phyloP scores from a whole-genome alignment of 2,113 vertebrate species.

The Phasianus colchicus region DNA sequence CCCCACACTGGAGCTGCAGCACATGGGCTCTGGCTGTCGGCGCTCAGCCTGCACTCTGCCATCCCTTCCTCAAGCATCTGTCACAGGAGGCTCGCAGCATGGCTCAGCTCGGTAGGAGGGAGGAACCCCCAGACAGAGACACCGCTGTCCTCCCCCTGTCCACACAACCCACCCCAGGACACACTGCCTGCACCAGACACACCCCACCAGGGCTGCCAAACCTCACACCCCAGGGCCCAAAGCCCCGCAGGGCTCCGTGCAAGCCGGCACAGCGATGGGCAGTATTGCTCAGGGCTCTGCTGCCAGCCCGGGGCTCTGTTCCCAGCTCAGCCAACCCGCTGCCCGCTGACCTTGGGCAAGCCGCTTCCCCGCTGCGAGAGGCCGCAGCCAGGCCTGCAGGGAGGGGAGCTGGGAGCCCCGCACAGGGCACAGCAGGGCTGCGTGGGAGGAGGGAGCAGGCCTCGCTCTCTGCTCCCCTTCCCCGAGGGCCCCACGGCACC shows the following conservation, averaged over 20 bases:
- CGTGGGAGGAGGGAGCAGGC: neutral
- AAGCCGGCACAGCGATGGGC: neutral
- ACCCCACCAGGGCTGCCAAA: neutral
- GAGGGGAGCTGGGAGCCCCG: neutral
- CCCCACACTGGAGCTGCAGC: neutral
- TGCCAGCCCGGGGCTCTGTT: neutral
- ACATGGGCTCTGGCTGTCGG: accelerated
- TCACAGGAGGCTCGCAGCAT: slow-evolving; percentile 36
- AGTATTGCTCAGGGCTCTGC: neutral
- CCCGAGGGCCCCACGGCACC: neutral
- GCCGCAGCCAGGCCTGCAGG: too few relatives aligned
- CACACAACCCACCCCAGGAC: neutral
- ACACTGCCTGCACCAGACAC: neutral
- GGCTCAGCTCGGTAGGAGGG: slow-evolving; percentile 23
- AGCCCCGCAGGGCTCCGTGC: neutral
- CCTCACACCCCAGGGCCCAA: neutral
- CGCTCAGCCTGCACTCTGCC: accelerated
- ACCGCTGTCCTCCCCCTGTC: neutral
- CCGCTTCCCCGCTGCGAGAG: neutral
- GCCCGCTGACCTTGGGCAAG: neutral
- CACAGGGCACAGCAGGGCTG: neutral
- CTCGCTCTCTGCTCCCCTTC: neutral
- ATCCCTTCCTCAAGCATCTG: slow-evolving; percentile 48
- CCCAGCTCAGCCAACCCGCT: neutral
- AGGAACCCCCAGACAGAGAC: neutral